Evolutionary conservation across 2,113 vertebrate species (phyloP), one percentile per base, ranked within the genome.

Genomic region (Sorex fumeus): DNA sequence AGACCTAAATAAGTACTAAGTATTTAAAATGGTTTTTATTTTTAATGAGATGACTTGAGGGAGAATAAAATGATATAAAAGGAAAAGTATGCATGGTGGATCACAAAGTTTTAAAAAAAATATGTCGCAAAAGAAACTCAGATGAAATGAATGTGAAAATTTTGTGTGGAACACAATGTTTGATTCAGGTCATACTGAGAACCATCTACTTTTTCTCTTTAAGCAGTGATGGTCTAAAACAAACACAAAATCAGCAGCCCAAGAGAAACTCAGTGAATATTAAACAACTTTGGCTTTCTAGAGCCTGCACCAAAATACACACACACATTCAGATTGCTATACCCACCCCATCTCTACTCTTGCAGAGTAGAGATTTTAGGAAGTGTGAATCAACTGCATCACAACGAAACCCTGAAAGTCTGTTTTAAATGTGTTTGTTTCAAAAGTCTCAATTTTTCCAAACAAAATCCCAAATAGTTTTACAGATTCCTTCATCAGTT

Each of bases 381-480:
- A 67, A 88, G 10, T 76, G n/a, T 79, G 30, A 83, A 40, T 80
- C 25, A 75, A 75, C 5, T 7, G 77, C 1, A 66, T 16, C 2
- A 75, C 50, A 78, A 72, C 60, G 25, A 32, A 86, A 57, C 69
- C 0, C 0, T 69, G 34, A 80, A 83, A 66, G 70, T 53, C n/a
- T 87, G 32, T 19, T 71, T 60, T 80, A 71, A 92, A 69, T 28
- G 19, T 23, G 21, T 9, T 86, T 93, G 18, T 84, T 82, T 21
- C 80, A 81, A 84, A 78, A 57, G 30, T 74, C 75, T 88, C 84
- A 79, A 36, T 60, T 86, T 91, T 91, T 86, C n/a, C 43, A 90
- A 91, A 76, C 13, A 82, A 93, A 71, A 67, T 12, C 16, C 16
- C 66, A 85, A 96, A 75, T 83, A 91, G 85, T 50, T 90, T 87